phyloP scores from a whole-genome alignment of 2,888 invertebrate species.

The Lottia gigantea region DNA sequence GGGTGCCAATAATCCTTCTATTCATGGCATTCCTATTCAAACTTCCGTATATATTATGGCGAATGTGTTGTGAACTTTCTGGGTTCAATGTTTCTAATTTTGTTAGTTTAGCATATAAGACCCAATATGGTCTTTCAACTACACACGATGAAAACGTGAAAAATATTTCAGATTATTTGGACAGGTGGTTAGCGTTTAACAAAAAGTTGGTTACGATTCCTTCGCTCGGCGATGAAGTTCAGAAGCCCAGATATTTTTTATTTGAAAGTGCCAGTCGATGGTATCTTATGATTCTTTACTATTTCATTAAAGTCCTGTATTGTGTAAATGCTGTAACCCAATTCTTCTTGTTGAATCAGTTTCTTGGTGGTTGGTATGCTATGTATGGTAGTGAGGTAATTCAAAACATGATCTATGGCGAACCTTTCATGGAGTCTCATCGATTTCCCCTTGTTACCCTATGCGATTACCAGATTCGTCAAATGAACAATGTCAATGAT shows the following conservation, averaged over 20 bases:
- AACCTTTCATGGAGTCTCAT: constrained; percentile 28
- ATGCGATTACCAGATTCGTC: constrained; percentile 43
- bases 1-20: constrained; percentile 69
- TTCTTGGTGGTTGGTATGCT: constrained; percentile 57
- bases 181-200: constrained; percentile 57
- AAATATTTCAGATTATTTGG: constrained; percentile 53
- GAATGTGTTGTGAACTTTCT: constrained; percentile 62
- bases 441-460: constrained; percentile 44
- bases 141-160: constrained; percentile 52
- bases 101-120: constrained; percentile 48
- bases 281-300: constrained; percentile 55
- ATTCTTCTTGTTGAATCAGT: constrained; percentile 58
- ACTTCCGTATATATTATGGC: constrained; percentile 70
- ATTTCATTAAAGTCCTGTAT: constrained; percentile 51
- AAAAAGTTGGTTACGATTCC: constrained; percentile 52
- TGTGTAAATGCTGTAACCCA: constrained; percentile 53
- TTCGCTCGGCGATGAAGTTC: constrained; percentile 50
- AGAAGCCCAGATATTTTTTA: constrained; percentile 45
- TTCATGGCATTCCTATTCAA: constrained; percentile 71
- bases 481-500: constrained; percentile 35
- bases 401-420: constrained; percentile 42
- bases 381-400: constrained; percentile 56
- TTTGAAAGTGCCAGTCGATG: constrained; percentile 58
- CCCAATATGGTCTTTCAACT: constrained; percentile 48
- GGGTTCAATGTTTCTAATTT: constrained; percentile 59